Percentiles rank a stretch among this genome's conserved stretches.
These are phyloP conservation scores for Sphinx pinastri DNA, from an alignment of 2,888 invertebrate genomes.

Conservation along the genomic window DNA sequence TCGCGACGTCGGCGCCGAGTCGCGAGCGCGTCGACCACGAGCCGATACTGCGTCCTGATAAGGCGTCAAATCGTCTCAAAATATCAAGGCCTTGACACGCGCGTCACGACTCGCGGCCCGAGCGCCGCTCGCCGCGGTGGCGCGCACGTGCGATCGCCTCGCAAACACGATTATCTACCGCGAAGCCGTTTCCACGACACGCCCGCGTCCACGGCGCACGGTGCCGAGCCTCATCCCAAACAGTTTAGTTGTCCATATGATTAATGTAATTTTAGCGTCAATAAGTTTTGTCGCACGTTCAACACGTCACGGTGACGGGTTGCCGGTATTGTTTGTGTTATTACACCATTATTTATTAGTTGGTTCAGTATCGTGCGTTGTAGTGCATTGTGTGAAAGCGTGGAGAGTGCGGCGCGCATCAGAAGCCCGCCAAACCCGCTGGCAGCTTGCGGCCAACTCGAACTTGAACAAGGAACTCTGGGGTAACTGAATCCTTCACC, in stretches of 20 bases:
- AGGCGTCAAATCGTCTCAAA: constrained; percentile 20
- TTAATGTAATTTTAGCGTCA: neutral
- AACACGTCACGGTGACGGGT: neutral
- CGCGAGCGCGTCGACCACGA: constrained; percentile 5
- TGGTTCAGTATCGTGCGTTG: no score
- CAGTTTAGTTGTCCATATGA: neutral
- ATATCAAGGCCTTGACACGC: constrained; percentile 30
- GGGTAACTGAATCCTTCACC: no score
- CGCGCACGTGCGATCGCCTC: constrained; percentile 1
- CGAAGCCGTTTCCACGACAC: constrained; percentile 24
- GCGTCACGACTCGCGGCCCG: constrained; percentile 21
- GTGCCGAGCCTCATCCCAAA: neutral
- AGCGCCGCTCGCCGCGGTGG: neutral
- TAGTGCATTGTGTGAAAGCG: no score
- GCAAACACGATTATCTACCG: constrained; percentile 27
- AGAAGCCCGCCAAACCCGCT: no score
- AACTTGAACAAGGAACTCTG: no score
- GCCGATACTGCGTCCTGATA: constrained; percentile 20
- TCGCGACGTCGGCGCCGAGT: neutral
- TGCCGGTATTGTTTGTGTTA: neutral
- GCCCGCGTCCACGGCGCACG: neutral
- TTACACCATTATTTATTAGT: no score
- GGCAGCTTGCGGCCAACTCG: no score
- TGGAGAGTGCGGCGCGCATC: no score
- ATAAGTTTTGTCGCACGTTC: neutral